Percentiles rank a stretch among this genome's conserved stretches.
Evolutionary conservation across 1,140 invertebrate species (phyloP).

Genomic region (Delia radicum): DNA sequence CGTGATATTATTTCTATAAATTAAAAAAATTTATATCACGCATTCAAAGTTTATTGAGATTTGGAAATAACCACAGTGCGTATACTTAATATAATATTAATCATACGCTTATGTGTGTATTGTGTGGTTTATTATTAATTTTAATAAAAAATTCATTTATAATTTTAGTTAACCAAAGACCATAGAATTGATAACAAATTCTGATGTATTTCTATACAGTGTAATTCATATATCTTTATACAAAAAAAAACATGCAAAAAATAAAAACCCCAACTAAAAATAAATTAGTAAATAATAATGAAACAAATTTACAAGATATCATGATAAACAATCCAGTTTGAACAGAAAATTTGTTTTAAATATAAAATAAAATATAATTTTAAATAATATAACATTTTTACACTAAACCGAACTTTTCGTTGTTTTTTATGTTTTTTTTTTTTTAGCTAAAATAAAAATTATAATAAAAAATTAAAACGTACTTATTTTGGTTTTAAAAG

Average conservation of each 20-base stretch:
- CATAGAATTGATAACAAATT: too few relatives aligned
- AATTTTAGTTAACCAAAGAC: too few relatives aligned
- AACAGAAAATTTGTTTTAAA: background rate
- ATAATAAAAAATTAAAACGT: constrained; percentile 15
- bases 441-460: background rate
- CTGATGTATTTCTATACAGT: too few relatives aligned
- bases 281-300: background rate
- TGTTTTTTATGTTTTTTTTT: background rate
- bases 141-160: too few relatives aligned
- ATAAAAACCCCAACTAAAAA: background rate
- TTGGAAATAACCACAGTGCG: too few relatives aligned
- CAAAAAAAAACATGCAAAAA: background rate
- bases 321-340: constrained; percentile 1
- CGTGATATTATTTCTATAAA: too few relatives aligned
- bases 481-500: background rate
- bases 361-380: constrained; percentile 2
- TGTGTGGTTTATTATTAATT: too few relatives aligned
- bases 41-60: too few relatives aligned
- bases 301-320: background rate
- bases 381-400: background rate
- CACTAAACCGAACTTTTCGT: constrained; percentile 6
- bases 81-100: too few relatives aligned
- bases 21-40: too few relatives aligned
- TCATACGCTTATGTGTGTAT: too few relatives aligned
- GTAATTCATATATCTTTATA: too few relatives aligned